Evolutionary conservation across 92 coral and sea anemone species (phyloP).

Genomic region (Zoanthus gigantus): DNA sequence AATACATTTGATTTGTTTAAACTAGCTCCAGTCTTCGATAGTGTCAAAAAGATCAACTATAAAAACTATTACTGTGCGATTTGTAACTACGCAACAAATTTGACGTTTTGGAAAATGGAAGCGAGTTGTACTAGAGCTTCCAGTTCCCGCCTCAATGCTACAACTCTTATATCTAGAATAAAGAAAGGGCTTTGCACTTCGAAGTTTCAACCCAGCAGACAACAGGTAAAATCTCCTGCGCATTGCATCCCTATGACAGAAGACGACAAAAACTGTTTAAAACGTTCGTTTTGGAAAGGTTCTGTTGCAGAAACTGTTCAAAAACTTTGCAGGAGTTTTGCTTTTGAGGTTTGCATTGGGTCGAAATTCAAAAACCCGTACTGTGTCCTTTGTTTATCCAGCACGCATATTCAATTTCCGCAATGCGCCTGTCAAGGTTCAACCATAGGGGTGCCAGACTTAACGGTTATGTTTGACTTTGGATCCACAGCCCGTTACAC

Average conservation of each 20-base stretch:
- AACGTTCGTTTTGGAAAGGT: not conserved
- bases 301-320: conserved; percentile 11
- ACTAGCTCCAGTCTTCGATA: conserved; percentile 2
- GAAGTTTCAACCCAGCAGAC: not conserved
- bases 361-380: not conserved
- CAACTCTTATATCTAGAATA: not conserved
- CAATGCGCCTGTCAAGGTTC: not conserved
- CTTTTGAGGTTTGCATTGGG: not conserved
- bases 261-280: not conserved
- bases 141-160: not conserved
- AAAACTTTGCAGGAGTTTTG: not conserved
- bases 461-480: conserved; percentile 9
- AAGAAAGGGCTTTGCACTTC: not conserved
- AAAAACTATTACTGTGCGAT: conserved; percentile 6
- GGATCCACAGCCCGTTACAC: conserved; percentile 16
- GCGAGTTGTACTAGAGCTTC: not conserved
- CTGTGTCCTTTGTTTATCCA: not conserved
- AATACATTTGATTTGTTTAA: not conserved
- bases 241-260: not conserved
- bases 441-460: not conserved
- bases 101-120: conserved; percentile 1
- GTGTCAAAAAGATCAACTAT: not conserved
- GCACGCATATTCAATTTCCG: not conserved
- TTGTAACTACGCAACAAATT: not conserved
- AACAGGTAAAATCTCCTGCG: not conserved